Base-by-base conservation (phyloP, 2,113 vertebrate species). In the Phylloscopus trochilus region DNA sequence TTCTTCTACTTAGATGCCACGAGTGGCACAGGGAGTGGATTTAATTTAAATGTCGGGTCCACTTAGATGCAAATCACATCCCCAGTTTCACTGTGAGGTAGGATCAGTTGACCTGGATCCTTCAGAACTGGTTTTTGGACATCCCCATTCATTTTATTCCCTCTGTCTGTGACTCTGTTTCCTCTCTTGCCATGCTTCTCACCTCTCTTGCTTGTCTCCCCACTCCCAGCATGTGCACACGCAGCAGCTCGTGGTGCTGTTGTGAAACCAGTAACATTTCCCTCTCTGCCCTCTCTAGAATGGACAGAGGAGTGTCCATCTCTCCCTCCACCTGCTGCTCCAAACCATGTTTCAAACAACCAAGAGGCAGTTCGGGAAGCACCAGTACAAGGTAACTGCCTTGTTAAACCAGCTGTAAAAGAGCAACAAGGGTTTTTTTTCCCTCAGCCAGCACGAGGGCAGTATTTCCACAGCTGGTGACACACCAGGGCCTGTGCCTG, bases 261-360 rank as follows among this genome's bases (percentile, higher is more conserved):
- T 76, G 81, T 83, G 93, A 90, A 87, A 78, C 37, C 3, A 96
- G 95, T 93, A 79, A 89, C 47, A 22, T 66, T 69, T 83, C 74
- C 75, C 79, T 83, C 70, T 97, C 97, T 98, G 92, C 85, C 96
- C 95, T 87, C 98, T 97, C 63, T 95, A 99, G 99, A 99, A 97
- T 99, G 99, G 99, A 98, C 99, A 81, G 99, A 99, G 97, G 99
- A 99, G 72, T 98, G 98, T 31, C 97, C 98, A 35, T 97, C 98
- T 94, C 97, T 99, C 68, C 98, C 98, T 79, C 98, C 98, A 90
- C 98, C 99, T 21, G 97, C 98, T 94, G 96, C 98, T 97, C 93
- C 98, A 92, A 98, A 95, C 96, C 99, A 98, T 80, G 97, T 98
- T 95, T 92, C 98, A 92, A 99, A 98, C 98, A 99, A 98, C 94